A percentile compares a stretch with the other conserved stretches of the same genome.
Evolutionary conservation across 92 coral and sea anemone genomes (phyloP).

Genomic region (Parazoanthus darwini): DNA sequence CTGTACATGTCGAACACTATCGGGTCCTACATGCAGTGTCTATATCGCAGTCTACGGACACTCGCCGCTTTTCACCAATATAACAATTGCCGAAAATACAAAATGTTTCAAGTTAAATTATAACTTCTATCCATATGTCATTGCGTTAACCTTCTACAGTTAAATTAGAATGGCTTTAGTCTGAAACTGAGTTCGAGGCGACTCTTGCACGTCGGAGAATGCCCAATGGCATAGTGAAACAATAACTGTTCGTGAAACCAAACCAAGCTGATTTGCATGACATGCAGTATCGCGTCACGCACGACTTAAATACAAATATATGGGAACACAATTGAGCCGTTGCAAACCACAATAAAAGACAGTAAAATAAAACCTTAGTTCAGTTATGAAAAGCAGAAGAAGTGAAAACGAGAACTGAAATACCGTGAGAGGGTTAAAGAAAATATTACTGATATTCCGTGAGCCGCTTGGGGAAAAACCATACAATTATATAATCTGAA

Average conservation of each 20-base stretch:
- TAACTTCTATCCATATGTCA: not conserved
- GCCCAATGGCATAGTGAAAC: too few relatives aligned
- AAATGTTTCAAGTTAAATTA: too few relatives aligned
- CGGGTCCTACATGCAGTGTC: too few relatives aligned
- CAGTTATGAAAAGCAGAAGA: not conserved
- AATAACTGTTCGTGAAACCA: not conserved
- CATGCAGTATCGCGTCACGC: not conserved
- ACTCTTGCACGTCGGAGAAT: too few relatives aligned
- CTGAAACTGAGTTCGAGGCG: not conserved
- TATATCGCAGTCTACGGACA: too few relatives aligned
- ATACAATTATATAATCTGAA: not conserved
- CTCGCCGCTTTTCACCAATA: too few relatives aligned
- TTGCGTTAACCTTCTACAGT: not conserved
- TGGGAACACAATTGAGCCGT: not conserved
- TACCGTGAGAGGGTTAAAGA: not conserved
- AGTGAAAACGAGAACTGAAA: not conserved
- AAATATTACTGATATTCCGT: too few relatives aligned
- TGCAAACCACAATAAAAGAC: not conserved
- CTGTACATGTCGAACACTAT: too few relatives aligned
- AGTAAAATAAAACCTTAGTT: not conserved
- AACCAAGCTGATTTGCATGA: not conserved
- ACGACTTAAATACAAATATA: not conserved
- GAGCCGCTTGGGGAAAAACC: constrained; percentile 18
- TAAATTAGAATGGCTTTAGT: too few relatives aligned
- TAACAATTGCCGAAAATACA: not conserved